Percentiles rank a stretch among this genome's conserved stretches.
Evolutionary conservation across 2,113 vertebrate species (phyloP).

Genomic region (Podarcis muralis): DNA sequence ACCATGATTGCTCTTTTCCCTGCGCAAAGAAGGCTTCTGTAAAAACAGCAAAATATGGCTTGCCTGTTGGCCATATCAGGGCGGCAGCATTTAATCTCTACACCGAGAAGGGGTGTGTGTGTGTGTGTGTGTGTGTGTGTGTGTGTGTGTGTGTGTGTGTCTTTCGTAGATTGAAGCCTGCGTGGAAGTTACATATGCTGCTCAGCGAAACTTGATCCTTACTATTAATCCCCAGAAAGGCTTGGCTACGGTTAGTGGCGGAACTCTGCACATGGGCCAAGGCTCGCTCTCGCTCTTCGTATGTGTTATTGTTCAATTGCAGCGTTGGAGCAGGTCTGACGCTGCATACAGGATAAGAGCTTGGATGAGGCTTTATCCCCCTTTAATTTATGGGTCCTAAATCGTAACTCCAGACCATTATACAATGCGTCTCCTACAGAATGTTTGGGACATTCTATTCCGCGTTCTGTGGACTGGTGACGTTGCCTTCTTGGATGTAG

Average conservation of each 20-base stretch:
- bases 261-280: background rate
- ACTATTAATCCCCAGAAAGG: background rate
- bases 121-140: background rate
- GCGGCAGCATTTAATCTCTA: background rate
- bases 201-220: background rate
- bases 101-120: background rate
- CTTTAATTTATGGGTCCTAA: background rate
- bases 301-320: no score
- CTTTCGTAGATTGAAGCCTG: background rate
- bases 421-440: background rate
- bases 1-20: background rate
- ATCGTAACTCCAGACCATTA: background rate
- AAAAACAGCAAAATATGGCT: background rate
- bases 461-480: no score
- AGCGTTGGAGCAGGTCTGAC: background rate
- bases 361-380: background rate
- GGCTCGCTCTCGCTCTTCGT: background rate
- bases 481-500: no score
- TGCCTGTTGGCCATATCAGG: background rate
- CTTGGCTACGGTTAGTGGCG: background rate
- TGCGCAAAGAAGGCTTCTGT: background rate
- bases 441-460: background rate
- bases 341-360: background rate
- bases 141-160: background rate
- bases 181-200: background rate